Conservation (phyloP, 2,113 vertebrate genomes). For the Phalacrocorax aristotelis region DNA sequence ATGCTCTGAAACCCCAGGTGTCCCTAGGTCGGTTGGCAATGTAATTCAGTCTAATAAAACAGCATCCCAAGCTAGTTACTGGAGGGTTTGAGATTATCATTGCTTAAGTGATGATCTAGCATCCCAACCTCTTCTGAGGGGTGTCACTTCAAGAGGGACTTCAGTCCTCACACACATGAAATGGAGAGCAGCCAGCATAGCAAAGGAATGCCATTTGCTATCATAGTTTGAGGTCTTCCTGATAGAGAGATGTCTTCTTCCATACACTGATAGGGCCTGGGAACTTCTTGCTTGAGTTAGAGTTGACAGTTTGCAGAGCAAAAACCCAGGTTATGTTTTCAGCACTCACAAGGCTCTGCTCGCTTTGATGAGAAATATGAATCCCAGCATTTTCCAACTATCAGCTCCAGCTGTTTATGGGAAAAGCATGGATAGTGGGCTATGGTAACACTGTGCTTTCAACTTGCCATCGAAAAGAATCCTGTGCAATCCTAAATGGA, state of each 20-base stretch:
- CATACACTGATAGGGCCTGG: background rate
- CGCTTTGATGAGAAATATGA: background rate
- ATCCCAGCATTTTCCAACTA: background rate
- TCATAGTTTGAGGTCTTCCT: background rate
- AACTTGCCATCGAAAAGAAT: background rate
- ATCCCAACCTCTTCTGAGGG: background rate
- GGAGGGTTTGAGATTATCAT: background rate
- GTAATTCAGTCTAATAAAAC: background rate
- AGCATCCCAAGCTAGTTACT: background rate
- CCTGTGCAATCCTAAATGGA: background rate
- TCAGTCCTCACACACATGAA: background rate
- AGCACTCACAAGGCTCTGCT: background rate
- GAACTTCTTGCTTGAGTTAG: background rate
- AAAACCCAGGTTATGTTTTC: background rate
- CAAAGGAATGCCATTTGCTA: background rate
- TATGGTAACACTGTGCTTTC: background rate
- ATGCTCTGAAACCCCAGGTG: background rate
- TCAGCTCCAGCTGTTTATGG: background rate
- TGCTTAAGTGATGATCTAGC: background rate
- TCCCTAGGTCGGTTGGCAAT: background rate
- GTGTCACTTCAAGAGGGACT: background rate
- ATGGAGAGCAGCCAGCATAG: background rate
- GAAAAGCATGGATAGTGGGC: background rate
- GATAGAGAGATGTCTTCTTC: background rate
- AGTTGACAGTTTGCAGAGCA: background rate